Evolutionary conservation across 2,888 invertebrate genomes (phyloP).

Genomic region (Tanytarsus gracilentus): DNA sequence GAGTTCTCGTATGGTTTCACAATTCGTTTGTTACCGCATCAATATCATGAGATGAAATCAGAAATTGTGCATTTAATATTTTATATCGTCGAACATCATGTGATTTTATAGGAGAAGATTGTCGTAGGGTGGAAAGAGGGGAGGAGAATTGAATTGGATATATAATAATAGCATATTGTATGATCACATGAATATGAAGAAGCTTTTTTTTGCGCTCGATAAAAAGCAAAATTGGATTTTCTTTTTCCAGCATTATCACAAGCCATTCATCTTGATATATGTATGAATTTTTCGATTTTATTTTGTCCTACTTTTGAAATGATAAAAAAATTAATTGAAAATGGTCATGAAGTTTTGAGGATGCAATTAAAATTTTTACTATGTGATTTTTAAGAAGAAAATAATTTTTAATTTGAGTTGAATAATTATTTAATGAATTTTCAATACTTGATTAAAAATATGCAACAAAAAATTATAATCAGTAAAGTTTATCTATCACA

Average conservation of each 20-base stretch:
- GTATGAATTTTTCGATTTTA: background rate
- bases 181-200: background rate
- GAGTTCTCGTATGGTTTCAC: background rate
- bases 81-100: conserved; percentile 15
- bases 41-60: conserved; percentile 22
- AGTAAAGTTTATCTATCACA: too few relatives aligned
- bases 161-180: background rate
- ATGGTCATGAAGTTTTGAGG: too few relatives aligned
- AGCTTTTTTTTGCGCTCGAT: background rate
- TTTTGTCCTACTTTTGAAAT: background rate
- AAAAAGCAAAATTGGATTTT: background rate
- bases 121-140: too few relatives aligned
- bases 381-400: too few relatives aligned
- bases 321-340: background rate
- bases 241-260: background rate
- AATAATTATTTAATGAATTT: too few relatives aligned
- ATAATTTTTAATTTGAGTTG: too few relatives aligned
- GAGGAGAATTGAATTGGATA: background rate
- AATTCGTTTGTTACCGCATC: conserved; percentile 10
- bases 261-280: background rate
- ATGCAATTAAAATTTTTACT: too few relatives aligned
- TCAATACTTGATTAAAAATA: too few relatives aligned
- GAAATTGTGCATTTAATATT: conserved; percentile 25
- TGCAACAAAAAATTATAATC: too few relatives aligned
- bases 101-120: background rate